Evolutionary conservation across 2,113 vertebrate genomes (phyloP).

Genomic region (Syngnathoides biaculeatus): DNA sequence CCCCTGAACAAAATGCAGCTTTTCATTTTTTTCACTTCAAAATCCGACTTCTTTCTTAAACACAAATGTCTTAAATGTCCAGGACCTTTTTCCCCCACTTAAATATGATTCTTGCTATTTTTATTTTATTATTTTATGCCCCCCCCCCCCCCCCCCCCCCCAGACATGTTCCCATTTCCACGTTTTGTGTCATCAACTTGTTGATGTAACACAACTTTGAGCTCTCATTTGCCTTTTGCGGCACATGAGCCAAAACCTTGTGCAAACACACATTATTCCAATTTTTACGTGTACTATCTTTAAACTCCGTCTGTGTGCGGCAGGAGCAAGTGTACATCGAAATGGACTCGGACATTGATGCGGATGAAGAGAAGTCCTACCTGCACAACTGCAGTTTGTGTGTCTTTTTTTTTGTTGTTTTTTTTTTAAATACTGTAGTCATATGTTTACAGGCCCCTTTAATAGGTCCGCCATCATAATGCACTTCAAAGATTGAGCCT

Average conservation of each 20-base stretch:
- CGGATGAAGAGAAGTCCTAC: neutral
- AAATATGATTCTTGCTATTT: no score
- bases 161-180: no score
- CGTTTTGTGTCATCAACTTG: neutral
- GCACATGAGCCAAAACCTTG: neutral
- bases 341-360: neutral
- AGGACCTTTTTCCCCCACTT: no score
- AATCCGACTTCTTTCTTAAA: no score
- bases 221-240: neutral
- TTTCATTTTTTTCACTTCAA: no score
- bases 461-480: neutral
- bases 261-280: neutral
- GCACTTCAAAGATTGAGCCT: neutral
- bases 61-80: no score
- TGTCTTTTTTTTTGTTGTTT: neutral
- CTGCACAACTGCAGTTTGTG: slow-evolving; percentile 31
- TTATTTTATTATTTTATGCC: no score
- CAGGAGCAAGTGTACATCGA: slow-evolving; percentile 35
- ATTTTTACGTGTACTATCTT: neutral
- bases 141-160: no score
- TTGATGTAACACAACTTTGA: neutral
- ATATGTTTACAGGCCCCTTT: no score
- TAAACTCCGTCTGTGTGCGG: neutral
- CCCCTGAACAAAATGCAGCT: no score
- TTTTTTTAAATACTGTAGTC: no score